A percentile compares a stretch with the other conserved stretches of the same genome.
These are phyloP conservation scores for Propithecus perrieri DNA, from an alignment of 2,797 vertebrate species.

Conservation along the genomic window DNA sequence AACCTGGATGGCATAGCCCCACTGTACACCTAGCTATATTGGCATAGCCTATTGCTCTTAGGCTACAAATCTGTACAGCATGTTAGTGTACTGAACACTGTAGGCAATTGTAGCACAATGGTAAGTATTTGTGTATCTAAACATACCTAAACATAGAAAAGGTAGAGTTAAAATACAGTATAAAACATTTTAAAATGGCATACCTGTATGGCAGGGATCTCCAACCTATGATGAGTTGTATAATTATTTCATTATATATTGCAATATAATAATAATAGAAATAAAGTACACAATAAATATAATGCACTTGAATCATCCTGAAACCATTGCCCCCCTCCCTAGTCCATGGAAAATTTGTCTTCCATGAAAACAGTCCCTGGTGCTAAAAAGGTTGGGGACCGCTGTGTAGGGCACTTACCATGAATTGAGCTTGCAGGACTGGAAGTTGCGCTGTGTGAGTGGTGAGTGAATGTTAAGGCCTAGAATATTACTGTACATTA, in stretches of 20 bases:
- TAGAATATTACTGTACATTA: background rate
- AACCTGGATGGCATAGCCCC: background rate
- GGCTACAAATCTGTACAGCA: background rate
- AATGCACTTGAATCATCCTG: no score
- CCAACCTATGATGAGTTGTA: no score
- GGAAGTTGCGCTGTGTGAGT: background rate
- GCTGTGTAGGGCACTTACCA: background rate
- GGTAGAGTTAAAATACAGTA: background rate
- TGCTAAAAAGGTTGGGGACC: no score
- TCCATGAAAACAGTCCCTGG: no score
- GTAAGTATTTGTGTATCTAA: background rate
- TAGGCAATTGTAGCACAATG: background rate
- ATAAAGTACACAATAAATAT: no score
- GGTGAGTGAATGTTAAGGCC: background rate
- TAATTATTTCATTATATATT: no score
- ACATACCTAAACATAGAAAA: background rate
- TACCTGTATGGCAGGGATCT: background rate
- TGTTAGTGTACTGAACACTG: background rate
- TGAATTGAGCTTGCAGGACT: background rate
- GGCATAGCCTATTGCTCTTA: background rate
- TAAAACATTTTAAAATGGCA: background rate
- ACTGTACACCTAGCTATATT: background rate
- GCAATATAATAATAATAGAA: no score
- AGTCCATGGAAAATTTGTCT: no score
- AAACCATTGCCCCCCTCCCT: no score